These are phyloP conservation scores for Neotoma lepida DNA, from an alignment of 2,113 vertebrate genomes.

Conservation along the genomic window DNA sequence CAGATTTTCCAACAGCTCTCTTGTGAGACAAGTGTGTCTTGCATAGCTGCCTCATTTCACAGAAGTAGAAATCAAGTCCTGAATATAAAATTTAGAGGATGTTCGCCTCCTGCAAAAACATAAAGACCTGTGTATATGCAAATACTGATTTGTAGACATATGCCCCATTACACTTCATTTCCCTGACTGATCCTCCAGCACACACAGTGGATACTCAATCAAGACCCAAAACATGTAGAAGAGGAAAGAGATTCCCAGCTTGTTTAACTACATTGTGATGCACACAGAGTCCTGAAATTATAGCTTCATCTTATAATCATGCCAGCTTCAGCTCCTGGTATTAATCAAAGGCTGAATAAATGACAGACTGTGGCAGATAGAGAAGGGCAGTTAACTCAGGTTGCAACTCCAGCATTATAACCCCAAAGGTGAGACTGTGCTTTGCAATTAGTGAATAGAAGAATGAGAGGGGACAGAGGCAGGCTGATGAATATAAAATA, in stretches of 20 bases:
- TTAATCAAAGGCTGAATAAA: conserved; percentile 69
- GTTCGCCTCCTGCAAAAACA: neutral
- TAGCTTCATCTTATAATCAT: conserved; percentile 44
- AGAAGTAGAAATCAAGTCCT: neutral
- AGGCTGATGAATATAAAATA: conserved; percentile 42
- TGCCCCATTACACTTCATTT: neutral
- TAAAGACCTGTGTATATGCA: neutral
- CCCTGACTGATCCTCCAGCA: neutral
- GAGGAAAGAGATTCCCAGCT: conserved; percentile 45
- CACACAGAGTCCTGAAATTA: conserved; percentile 53
- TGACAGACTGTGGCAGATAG: neutral
- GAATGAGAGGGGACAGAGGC: conserved; percentile 24
- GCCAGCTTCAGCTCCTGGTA: conserved; percentile 46
- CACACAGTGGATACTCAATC: neutral
- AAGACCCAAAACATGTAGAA: conserved; percentile 57
- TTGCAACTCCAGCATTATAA: conserved; percentile 55
- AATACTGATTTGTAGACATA: conserved; percentile 53
- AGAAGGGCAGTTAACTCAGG: conserved; percentile 31
- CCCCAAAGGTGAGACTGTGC: conserved; percentile 61
- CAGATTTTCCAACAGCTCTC: neutral
- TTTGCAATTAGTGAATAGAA: conserved; percentile 54
- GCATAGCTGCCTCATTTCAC: conserved; percentile 28
- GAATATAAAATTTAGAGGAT: neutral
- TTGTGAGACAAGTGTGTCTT: conserved; percentile 8
- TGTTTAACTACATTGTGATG: conserved; percentile 67